Base-by-base conservation (phyloP, 1,140 invertebrate genomes). In the Magallana ariakensis region DNA sequence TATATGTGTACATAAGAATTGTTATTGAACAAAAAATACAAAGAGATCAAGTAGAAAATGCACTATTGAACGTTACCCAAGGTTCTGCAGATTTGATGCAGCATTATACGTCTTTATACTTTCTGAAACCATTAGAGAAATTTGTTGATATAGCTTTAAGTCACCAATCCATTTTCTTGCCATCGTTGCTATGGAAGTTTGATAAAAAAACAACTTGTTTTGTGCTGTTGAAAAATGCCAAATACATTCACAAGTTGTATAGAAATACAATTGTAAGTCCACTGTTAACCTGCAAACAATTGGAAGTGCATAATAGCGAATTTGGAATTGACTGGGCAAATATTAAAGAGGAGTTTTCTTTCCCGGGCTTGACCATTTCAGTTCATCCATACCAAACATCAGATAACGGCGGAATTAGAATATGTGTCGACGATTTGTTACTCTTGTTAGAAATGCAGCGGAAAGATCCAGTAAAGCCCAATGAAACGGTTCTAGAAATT, bases 281-380 rank as follows among this genome's bases (percentile, higher is more conserved):
- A 0, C 0, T 86, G 22, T 66, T 86, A 56, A 66, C 19, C 9
- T 86, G 85, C 13, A 19, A 16, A 57, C 85, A 86, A 26, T 26
- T 86, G 11, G 13, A 22, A 15, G 56, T 86, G 16, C 11, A 60
- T 3, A 4, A 13, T 1, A 58, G 19, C 19, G 85, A 86, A 22
- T 86, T 60, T 19, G 57, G n/a, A 16, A 53, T 22, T 16, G 80
- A 62, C 11, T 46, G 70, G 22, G 16, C 13, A 33, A 53, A 66
- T 0, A 80, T 82, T 1, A 22, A 19, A 26, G 19, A n/a, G 15
- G 19, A 54, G 55, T 82, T 26, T n/a, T n/a, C n/a, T 55, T 54
- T 55, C 15, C n/a, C 16, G 8, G 54, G 10, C 3, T 56, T 82
- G 13, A 16, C 15, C 10, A 16, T 82, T 82, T 56, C 46, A 5